Conservation (phyloP, 92 coral and sea anemone genomes). For the Porites divaricata region DNA sequence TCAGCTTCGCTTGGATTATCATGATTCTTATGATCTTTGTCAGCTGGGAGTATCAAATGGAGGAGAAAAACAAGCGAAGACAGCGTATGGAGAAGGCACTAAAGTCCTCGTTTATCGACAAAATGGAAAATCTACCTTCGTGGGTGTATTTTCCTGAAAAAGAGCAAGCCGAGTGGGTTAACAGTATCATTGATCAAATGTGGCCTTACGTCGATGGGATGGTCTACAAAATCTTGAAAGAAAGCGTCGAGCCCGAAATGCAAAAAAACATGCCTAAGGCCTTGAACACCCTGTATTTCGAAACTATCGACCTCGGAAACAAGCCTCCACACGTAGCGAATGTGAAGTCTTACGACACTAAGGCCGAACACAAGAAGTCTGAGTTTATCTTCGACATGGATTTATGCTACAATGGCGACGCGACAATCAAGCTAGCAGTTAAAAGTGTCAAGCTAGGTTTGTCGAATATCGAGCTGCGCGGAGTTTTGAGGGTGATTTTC, state of each 20-base stretch:
- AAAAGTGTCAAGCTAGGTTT: constrained; percentile 84
- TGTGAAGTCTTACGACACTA: constrained; percentile 72
- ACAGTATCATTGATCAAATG: constrained; percentile 91
- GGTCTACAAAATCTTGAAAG: constrained; percentile 92
- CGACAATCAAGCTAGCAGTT: constrained; percentile 81
- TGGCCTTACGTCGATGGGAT: constrained; percentile 97
- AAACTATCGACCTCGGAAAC: constrained; percentile 92
- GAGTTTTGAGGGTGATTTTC: constrained; percentile 86
- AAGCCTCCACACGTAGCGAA: constrained; percentile 83
- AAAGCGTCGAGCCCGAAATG: constrained; percentile 94
- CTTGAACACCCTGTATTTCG: constrained; percentile 82
- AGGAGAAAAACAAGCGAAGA: constrained; percentile 82
- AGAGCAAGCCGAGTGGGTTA: constrained; percentile 94
- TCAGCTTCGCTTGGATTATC: constrained; percentile 97
- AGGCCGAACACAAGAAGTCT: constrained; percentile 50
- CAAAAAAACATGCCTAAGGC: constrained; percentile 91
- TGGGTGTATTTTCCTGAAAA: constrained; percentile 92
- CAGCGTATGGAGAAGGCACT: constrained; percentile 82
- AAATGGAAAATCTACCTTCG: constrained; percentile 83
- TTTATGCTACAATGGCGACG: constrained; percentile 88
- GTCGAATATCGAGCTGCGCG: constrained; percentile 84
- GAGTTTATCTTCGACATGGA: constrained; percentile 92
- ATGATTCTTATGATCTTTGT: constrained; percentile 91
- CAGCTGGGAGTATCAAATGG: constrained; percentile 90
- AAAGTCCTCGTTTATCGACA: constrained; percentile 81